These are phyloP conservation scores for Ophonus ardosiacus DNA, from an alignment of 2,888 invertebrate species.

Conservation along the genomic window DNA sequence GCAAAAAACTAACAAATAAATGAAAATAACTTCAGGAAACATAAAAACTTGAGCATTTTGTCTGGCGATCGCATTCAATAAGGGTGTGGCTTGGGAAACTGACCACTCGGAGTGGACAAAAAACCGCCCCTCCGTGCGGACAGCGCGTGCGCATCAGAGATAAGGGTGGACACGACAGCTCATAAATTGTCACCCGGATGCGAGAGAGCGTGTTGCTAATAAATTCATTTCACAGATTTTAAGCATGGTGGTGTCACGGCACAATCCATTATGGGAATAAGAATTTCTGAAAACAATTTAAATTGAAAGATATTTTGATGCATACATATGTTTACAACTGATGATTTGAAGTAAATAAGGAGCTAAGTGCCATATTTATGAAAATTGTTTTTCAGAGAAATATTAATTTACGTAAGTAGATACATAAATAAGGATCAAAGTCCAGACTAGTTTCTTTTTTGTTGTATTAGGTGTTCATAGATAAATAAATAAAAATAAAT, in stretches of 20 bases:
- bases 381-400: no score
- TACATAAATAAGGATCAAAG: no score
- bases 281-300: not conserved
- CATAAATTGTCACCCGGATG: slow-evolving; percentile 56
- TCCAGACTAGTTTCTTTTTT: no score
- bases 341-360: no score
- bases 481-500: no score
- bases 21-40: no score
- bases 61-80: not conserved
- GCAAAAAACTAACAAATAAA: no score
- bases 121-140: slow-evolving; percentile 28
- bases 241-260: slow-evolving; percentile 44
- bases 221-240: slow-evolving; percentile 57
- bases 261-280: slow-evolving; percentile 7
- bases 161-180: slow-evolving; percentile 61
- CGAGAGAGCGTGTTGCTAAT: slow-evolving; percentile 48
- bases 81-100: slow-evolving; percentile 48
- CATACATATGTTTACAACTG: no score
- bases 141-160: slow-evolving; percentile 52
- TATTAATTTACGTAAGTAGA: no score
- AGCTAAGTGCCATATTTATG: no score
- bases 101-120: slow-evolving; percentile 54
- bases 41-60: not conserved
- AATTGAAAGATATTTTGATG: not conserved
- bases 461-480: no score